Base-by-base conservation (phyloP, 2,113 vertebrate species). In the Pedetes capensis region DNA sequence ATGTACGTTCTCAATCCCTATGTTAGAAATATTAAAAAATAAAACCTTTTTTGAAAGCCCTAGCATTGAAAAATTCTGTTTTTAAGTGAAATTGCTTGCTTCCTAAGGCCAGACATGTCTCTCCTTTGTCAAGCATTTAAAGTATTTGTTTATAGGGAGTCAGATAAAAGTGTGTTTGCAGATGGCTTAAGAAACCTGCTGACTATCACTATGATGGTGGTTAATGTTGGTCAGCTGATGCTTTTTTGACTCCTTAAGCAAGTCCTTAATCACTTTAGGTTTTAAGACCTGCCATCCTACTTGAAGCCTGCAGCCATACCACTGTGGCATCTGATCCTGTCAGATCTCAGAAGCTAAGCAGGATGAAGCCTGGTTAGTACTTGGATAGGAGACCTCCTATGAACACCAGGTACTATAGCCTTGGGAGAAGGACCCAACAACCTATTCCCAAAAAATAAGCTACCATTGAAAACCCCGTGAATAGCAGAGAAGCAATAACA, bases 41-140 rank as follows among this genome's bases (percentile, higher is more conserved):
- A 64, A 68, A 66, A 51, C 53, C 4, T 84, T 79, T 74, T 47
- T 44, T 80, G 39, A 91, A 89, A 92, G 92, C 66, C 72, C 66
- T 29, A 53, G 76, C 49, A 47, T 93, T 93, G 89, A 94, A 89
- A 18, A 87, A 9, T 75, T 87, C 55, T 96, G 14, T 64, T 96
- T 92, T 84, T 66, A 93, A 95, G 83, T 94, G 53, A 93, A 93
- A 42, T 89, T 81, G 47, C 89, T 93, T 96, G 42, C 49, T 17
- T 88, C 20, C 17, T 18, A 29, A 95, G 85, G 57, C 81, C 23
- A 68, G 47, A 55, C 55, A 17, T 69, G n/a, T 68, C 79, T 96
- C 7, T 94, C 84, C 80, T 89, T 96, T 87, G 79, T 87, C 84
- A 92, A 89, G 53, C 87, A 37, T 87, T 97, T 90, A 86, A 94